Conservation (phyloP, 2,797 vertebrate genomes). For the Chelon labrosus region DNA sequence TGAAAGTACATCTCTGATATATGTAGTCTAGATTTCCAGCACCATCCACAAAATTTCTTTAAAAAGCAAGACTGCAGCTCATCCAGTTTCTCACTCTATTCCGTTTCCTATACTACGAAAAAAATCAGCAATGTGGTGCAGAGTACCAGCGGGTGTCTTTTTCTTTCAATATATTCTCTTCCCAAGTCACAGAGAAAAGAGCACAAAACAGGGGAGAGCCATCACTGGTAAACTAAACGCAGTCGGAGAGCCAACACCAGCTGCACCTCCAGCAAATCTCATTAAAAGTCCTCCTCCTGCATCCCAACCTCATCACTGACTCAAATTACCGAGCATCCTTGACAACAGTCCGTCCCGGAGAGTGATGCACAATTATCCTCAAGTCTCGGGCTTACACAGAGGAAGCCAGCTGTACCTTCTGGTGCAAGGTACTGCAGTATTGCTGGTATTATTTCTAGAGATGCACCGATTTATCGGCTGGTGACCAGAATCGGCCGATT, state of each 20-base stretch:
- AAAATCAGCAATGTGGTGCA: conserved; percentile 19
- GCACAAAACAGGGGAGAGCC: conserved; percentile 28
- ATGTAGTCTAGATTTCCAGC: conserved; percentile 7
- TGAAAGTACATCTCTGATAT: conserved; percentile 26
- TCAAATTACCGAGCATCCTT: conserved; percentile 67
- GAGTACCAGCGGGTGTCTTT: conserved; percentile 30
- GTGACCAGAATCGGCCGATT: too few relatives aligned
- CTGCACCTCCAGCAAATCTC: conserved; percentile 59
- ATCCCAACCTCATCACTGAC: conserved; percentile 64
- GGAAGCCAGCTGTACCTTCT: conserved; percentile 23
- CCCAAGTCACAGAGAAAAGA: conserved; percentile 31
- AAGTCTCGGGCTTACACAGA: conserved; percentile 15
- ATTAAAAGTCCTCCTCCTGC: conserved; percentile 58
- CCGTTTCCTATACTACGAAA: background rate
- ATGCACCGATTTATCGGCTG: too few relatives aligned
- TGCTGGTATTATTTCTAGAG: conserved; percentile 13
- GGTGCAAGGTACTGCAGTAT: background rate
- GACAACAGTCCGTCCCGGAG: conserved; percentile 53
- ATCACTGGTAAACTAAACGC: conserved; percentile 40
- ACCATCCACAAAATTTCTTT: conserved; percentile 8
- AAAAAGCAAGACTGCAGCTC: conserved; percentile 14
- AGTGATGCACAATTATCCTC: conserved; percentile 51
- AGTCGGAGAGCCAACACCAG: conserved; percentile 32
- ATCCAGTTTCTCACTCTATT: conserved; percentile 21
- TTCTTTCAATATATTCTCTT: conserved; percentile 44